Conservation (phyloP, 2,113 vertebrate species). For the Petroica traversi region DNA sequence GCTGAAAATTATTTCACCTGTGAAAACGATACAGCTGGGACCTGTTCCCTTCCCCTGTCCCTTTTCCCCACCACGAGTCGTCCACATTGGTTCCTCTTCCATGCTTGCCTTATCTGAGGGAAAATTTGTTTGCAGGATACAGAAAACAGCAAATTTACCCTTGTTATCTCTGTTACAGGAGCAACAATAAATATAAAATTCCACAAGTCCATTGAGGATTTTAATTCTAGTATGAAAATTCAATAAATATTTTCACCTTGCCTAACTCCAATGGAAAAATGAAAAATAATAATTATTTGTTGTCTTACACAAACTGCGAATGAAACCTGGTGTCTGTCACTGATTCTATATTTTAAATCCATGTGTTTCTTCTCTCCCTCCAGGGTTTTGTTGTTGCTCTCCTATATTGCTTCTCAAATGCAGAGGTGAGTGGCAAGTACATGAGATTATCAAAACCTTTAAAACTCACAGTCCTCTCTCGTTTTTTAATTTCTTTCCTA, state of each 20-base stretch:
- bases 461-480: not conserved
- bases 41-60: not conserved
- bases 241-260: not conserved
- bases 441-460: not conserved
- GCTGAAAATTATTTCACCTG: not conserved
- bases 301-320: not conserved
- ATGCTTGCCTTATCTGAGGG: not conserved
- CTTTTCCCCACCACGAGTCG: not conserved
- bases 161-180: not conserved
- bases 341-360: not conserved
- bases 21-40: no score
- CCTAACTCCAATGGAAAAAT: not conserved
- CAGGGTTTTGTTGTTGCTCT: slow-evolving; percentile 72
- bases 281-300: not conserved
- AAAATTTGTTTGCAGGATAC: not conserved
- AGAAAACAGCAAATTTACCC: not conserved
- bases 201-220: not conserved
- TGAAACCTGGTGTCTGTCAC: not conserved
- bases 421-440: slow-evolving; percentile 62
- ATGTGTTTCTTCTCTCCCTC: not conserved
- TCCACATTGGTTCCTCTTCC: not conserved
- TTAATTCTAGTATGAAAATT: not conserved
- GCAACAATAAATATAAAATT: not conserved
- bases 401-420: slow-evolving; percentile 73
- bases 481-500: accelerated